Conservation (phyloP, 2,888 invertebrate species). For the Papilio protenor region DNA sequence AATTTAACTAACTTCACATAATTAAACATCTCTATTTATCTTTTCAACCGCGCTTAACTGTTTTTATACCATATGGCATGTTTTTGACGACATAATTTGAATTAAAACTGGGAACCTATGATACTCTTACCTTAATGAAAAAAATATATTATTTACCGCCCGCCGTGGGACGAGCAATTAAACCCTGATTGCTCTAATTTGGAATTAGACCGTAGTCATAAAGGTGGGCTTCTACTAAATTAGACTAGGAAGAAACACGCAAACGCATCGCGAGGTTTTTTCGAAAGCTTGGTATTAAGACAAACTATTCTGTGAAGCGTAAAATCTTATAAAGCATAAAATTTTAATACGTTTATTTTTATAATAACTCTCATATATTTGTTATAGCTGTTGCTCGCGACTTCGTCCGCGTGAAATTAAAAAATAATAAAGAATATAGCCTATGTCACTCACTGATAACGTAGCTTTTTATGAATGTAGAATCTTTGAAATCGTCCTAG, state of each 20-base stretch:
- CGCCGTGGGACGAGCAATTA: conserved; percentile 18
- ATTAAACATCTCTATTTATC: too few relatives aligned
- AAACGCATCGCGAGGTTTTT: neutral
- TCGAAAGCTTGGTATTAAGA: neutral
- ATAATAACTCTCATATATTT: too few relatives aligned
- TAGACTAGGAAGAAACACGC: neutral
- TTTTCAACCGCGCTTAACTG: too few relatives aligned
- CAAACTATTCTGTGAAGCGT: neutral
- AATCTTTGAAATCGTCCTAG: too few relatives aligned
- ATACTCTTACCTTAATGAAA: conserved; percentile 8
- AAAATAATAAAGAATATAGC: too few relatives aligned
- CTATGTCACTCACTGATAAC: too few relatives aligned
- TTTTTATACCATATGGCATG: neutral
- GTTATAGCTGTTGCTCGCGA: too few relatives aligned
- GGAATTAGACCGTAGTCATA: conserved; percentile 18
- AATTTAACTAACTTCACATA: neutral
- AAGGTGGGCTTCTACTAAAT: conserved; percentile 12
- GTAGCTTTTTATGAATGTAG: too few relatives aligned
- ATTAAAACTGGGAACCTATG: neutral
- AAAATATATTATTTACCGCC: conserved; percentile 6
- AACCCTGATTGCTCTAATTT: conserved; percentile 18
- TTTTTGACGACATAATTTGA: neutral
- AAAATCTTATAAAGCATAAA: neutral
- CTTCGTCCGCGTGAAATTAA: too few relatives aligned
- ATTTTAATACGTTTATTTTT: neutral